These are phyloP conservation scores for Polydrusus pterygomalis DNA, from an alignment of 2,888 invertebrate species.

Conservation along the genomic window DNA sequence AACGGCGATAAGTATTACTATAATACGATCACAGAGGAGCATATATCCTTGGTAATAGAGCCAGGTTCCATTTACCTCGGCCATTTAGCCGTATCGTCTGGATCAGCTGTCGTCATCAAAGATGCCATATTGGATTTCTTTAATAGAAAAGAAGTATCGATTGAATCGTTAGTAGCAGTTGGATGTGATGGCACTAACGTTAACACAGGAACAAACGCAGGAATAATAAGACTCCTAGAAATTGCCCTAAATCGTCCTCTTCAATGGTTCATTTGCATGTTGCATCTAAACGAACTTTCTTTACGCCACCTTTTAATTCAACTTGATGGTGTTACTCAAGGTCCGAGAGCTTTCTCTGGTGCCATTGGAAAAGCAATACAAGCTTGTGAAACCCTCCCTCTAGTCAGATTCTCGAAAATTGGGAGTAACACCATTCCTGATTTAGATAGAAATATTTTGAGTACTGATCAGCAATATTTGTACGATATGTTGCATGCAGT, in stretches of 20 bases:
- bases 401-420: constrained; percentile 16
- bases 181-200: constrained; percentile 33
- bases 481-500: constrained; percentile 28
- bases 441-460: constrained; percentile 30
- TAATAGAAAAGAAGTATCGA: constrained; percentile 31
- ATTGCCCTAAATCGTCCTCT: constrained; percentile 27
- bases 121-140: constrained; percentile 18
- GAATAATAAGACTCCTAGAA: constrained; percentile 34
- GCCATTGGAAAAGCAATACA: constrained; percentile 28
- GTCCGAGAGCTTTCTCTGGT: constrained; percentile 25
- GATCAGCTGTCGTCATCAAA: constrained; percentile 25
- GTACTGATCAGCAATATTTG: constrained; percentile 38
- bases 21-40: constrained; percentile 1
- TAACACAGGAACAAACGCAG: constrained; percentile 32
- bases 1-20: constrained; percentile 3
- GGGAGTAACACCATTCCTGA: constrained; percentile 27
- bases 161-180: constrained; percentile 28
- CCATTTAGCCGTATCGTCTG: constrained; percentile 34
- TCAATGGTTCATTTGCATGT: constrained; percentile 36
- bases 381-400: constrained; percentile 28
- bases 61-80: constrained; percentile 31
- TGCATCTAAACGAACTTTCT: constrained; percentile 34
- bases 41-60: constrained; percentile 15
- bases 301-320: constrained; percentile 30
- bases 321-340: constrained; percentile 35